phyloP scores from a whole-genome alignment of 2,113 vertebrate genomes.

The Trichomycterus rosablanca region DNA sequence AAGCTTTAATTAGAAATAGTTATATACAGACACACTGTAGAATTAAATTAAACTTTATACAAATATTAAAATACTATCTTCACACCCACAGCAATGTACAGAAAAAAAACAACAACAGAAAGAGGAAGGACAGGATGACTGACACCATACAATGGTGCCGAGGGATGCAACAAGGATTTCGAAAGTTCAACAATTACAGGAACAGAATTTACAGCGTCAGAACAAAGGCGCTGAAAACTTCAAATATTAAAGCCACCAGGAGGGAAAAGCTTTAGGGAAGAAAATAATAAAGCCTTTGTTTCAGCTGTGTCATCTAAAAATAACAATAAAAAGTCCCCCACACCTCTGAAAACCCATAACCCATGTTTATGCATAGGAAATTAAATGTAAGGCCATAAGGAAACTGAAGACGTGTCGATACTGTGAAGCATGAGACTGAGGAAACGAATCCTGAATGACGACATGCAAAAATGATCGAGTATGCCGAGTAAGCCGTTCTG shows the following conservation, averaged over 20 bases:
- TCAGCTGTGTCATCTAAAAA: too few species aligned
- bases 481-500: too few species aligned
- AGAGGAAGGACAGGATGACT: slow-evolving; percentile 48
- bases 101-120: slow-evolving; percentile 72
- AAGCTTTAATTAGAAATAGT: slow-evolving; percentile 99
- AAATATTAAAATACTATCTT: slow-evolving; percentile 99
- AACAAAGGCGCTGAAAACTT: too few species aligned
- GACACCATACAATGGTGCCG: slow-evolving; percentile 69
- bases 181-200: too few species aligned
- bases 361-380: slow-evolving; percentile 69
- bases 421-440: slow-evolving; percentile 54
- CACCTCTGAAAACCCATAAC: slow-evolving; percentile 32
- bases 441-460: too few species aligned
- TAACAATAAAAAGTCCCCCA: too few species aligned
- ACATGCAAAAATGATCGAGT: too few species aligned
- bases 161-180: slow-evolving; percentile 30
- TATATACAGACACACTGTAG: slow-evolving; percentile 96
- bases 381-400: slow-evolving; percentile 65
- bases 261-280: too few species aligned
- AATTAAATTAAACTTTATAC: slow-evolving; percentile 99
- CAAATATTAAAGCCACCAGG: too few species aligned
- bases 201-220: background rate
- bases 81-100: slow-evolving; percentile 97
- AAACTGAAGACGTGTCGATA: slow-evolving; percentile 55
- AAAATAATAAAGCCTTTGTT: too few species aligned